These are phyloP conservation scores for Phortica okadai DNA, from an alignment of 2,888 invertebrate species.

Conservation along the genomic window DNA sequence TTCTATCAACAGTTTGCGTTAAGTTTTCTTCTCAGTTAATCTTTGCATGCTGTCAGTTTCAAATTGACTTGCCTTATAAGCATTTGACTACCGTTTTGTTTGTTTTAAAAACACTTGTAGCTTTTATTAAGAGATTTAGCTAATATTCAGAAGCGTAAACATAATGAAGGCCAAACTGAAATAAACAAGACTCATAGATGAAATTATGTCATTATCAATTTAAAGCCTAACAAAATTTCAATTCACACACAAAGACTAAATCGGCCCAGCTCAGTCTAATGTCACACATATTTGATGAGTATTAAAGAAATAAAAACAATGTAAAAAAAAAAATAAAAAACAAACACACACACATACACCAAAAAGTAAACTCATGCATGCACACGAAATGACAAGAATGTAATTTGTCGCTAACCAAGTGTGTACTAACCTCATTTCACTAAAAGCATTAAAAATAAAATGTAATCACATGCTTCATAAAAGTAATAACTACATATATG, in stretches of 20 bases:
- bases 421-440: constrained; percentile 70
- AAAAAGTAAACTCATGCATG: neutral
- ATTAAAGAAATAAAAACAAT: neutral
- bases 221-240: constrained; percentile 26
- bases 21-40: no score
- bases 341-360: neutral
- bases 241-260: neutral
- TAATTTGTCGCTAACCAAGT: constrained; percentile 71
- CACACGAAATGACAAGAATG: constrained; percentile 43
- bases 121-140: no score
- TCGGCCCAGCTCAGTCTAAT: neutral
- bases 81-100: no score
- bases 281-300: constrained; percentile 9
- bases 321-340: constrained; percentile 15
- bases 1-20: no score
- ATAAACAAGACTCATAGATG: neutral
- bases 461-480: constrained; percentile 72
- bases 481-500: constrained; percentile 68
- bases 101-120: no score
- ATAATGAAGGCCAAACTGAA: neutral
- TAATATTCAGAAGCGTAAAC: no score
- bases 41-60: no score
- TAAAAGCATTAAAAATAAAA: constrained; percentile 70
- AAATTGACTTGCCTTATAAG: no score
- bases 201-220: constrained; percentile 27